A percentile compares a stretch with the other conserved stretches of the same genome.
Evolutionary conservation across 1,140 invertebrate species (phyloP).

Genomic region (Carposina sasakii): DNA sequence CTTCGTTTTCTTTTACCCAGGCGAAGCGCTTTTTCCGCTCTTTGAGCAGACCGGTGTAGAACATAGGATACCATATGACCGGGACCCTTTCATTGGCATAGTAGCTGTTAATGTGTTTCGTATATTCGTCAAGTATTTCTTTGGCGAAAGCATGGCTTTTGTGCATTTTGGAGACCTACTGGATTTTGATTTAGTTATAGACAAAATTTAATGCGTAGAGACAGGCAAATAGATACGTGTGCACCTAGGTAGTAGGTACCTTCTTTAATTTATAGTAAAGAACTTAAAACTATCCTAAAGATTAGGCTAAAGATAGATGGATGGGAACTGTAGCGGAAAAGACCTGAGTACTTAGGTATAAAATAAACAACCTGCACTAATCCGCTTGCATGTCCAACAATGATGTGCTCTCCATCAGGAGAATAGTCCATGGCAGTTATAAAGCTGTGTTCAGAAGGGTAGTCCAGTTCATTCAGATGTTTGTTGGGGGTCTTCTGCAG

Average conservation of each 20-base stretch:
- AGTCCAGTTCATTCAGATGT: conserved; percentile 27
- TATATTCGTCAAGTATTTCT: conserved; percentile 36
- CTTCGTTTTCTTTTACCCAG: conserved; percentile 48
- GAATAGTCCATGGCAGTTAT: conserved; percentile 47
- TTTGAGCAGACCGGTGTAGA: no score
- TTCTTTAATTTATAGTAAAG: background rate
- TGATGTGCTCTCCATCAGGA: conserved; percentile 40
- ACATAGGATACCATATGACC: conserved; percentile 50
- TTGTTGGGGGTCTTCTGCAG: conserved; percentile 45
- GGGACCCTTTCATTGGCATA: conserved; percentile 40
- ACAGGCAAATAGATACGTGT: conserved; percentile 10
- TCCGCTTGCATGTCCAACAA: conserved; percentile 52
- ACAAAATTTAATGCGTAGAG: no score
- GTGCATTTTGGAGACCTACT: conserved; percentile 38
- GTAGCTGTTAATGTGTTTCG: conserved; percentile 28
- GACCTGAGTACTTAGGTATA: no score
- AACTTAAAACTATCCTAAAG: no score
- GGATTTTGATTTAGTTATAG: conserved; percentile 25
- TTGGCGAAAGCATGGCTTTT: conserved; percentile 11
- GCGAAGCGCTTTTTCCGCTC: conserved; percentile 19
- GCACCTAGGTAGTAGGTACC: background rate
- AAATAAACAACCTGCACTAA: conserved; percentile 46
- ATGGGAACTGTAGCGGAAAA: no score
- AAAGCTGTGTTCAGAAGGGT: conserved; percentile 47
- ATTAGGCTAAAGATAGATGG: no score